These are phyloP conservation scores for Liopterus haemorrhoidalis DNA, from an alignment of 2,888 invertebrate genomes.

Conservation along the genomic window DNA sequence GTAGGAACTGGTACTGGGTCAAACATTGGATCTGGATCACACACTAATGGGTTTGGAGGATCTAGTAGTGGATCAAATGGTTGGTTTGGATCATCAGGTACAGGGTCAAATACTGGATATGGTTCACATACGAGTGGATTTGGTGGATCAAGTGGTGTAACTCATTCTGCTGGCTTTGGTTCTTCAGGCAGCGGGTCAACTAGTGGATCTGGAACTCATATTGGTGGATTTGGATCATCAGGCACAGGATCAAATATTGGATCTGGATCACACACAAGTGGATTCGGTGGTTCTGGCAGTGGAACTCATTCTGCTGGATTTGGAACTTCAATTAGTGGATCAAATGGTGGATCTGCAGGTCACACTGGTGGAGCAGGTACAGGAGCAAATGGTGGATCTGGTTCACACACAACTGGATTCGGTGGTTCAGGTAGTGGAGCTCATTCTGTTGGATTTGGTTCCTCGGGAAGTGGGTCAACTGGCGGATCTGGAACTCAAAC, in stretches of 20 bases:
- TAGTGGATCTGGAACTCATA: too few relatives aligned
- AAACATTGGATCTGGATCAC: conserved; percentile 7
- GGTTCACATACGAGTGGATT: conserved; percentile 4
- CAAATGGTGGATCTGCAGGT: conserved; percentile 2
- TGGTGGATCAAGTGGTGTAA: conserved; percentile 3
- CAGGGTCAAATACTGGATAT: neutral
- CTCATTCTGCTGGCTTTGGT: neutral
- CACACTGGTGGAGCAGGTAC: neutral
- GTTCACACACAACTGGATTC: too few relatives aligned
- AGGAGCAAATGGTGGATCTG: neutral
- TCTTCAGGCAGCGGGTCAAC: neutral
- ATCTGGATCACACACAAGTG: neutral
- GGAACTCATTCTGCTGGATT: neutral
- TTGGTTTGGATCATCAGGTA: neutral
- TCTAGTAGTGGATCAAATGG: conserved; percentile 2
- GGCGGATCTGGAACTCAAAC: neutral
- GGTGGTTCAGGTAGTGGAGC: conserved; percentile 4
- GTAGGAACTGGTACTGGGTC: conserved; percentile 9
- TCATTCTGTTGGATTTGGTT: neutral
- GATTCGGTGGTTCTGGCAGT: conserved; percentile 7
- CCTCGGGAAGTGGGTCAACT: neutral
- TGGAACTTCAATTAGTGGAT: conserved; percentile 2
- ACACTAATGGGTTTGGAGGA: conserved; percentile 23
- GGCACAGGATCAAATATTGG: neutral
- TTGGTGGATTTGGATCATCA: conserved; percentile 7